A percentile compares a stretch with the other conserved stretches of the same genome.
Conservation (phyloP, 2,888 invertebrate species). For the Erebia epiphron region DNA sequence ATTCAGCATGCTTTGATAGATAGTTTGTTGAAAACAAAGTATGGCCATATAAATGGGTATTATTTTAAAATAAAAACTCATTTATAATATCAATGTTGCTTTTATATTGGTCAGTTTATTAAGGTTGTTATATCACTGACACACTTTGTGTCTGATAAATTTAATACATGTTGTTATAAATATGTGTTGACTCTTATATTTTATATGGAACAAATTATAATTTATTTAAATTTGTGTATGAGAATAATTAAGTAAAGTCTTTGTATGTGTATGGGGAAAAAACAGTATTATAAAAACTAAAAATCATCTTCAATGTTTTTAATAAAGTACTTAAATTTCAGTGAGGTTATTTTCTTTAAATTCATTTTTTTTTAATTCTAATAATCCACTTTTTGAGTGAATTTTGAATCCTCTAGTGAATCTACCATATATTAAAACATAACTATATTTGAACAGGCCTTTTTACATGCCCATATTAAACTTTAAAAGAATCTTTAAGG, state of each 20-base stretch:
- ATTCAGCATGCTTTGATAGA: neutral
- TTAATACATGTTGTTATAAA: neutral
- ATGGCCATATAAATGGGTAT: neutral
- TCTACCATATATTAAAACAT: no score
- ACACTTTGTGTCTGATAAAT: slow-evolving; percentile 10
- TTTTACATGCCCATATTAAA: no score
- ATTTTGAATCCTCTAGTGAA: no score
- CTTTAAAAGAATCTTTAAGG: no score
- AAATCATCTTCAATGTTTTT: neutral
- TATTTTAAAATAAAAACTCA: neutral
- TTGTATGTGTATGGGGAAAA: neutral
- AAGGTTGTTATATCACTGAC: slow-evolving; percentile 14
- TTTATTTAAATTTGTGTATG: neutral
- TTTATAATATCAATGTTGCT: neutral
- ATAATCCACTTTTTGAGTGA: no score
- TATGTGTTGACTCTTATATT: neutral
- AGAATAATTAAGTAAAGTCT: neutral
- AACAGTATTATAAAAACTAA: neutral
- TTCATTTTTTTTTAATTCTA: no score
- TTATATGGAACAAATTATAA: neutral
- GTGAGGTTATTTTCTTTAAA: no score
- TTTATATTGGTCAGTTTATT: neutral
- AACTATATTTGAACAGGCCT: no score
- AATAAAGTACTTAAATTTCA: neutral
- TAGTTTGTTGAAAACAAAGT: no score